A percentile compares a stretch with the other conserved stretches of the same genome.
Conservation (phyloP, 2,113 vertebrate species). For the Propithecus coquereli region DNA sequence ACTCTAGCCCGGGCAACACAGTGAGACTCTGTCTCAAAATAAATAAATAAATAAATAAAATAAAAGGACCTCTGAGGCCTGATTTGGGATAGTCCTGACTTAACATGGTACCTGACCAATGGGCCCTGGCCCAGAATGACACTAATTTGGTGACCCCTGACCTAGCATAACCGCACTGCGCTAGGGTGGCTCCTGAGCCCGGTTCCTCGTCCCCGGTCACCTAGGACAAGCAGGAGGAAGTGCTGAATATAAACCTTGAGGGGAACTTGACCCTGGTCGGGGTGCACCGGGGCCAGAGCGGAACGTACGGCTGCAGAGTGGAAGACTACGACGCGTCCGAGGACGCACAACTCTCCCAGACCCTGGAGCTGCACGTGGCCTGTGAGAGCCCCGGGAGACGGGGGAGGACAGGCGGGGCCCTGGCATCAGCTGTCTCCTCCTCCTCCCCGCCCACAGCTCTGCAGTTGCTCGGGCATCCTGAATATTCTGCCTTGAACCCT, state of each 20-base stretch:
- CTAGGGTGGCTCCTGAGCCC: not conserved
- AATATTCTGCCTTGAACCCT: not conserved
- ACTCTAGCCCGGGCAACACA: no score
- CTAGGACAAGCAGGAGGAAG: slow-evolving; percentile 20
- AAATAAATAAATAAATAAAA: no score
- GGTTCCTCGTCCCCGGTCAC: not conserved
- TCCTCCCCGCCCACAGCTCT: not conserved
- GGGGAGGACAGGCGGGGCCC: rapidly evolving
- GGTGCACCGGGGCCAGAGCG: slow-evolving; percentile 78
- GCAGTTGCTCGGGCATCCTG: no score
- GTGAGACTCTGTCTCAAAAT: no score
- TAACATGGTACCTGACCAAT: no score
- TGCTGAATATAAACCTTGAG: not conserved
- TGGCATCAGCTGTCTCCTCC: no score
- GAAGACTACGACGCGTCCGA: slow-evolving; percentile 81
- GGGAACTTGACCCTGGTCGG: slow-evolving; percentile 75
- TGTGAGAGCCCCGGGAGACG: slow-evolving; percentile 79
- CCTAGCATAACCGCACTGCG: not conserved
- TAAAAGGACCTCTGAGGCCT: not conserved
- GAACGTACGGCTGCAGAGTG: slow-evolving; percentile 82
- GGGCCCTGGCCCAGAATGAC: not conserved
- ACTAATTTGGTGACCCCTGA: not conserved
- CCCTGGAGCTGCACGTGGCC: slow-evolving; percentile 79
- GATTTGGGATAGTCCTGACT: not conserved
- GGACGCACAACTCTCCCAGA: slow-evolving; percentile 67